A percentile compares a stretch with the other conserved stretches of the same genome.
Conservation (phyloP, 2,797 vertebrate species). For the Chaetophractus vellerosus region DNA sequence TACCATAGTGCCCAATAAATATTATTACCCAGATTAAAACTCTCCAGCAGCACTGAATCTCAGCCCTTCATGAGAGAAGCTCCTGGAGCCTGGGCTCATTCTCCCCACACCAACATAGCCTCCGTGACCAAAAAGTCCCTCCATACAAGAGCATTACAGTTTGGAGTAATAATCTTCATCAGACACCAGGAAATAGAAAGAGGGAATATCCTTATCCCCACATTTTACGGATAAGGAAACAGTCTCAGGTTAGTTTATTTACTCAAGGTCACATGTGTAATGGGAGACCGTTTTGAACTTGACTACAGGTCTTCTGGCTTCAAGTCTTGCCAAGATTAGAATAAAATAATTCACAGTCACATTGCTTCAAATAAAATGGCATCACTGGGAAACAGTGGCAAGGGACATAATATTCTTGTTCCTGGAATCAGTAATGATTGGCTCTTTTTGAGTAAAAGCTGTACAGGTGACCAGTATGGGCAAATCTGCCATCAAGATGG, state of each 20-base stretch:
- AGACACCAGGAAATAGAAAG: neutral
- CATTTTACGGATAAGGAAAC: neutral
- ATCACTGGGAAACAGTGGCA: neutral
- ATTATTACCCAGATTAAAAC: neutral
- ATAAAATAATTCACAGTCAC: neutral
- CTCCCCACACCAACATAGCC: neutral
- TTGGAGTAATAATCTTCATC: neutral
- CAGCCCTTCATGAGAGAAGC: neutral
- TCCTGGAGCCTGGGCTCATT: neutral
- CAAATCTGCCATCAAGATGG: neutral
- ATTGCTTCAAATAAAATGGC: slow-evolving; percentile 17
- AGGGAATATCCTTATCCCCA: neutral
- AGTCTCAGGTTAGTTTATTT: neutral
- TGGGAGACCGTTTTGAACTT: neutral
- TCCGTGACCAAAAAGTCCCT: neutral
- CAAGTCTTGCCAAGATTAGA: slow-evolving; percentile 14
- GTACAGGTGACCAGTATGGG: neutral
- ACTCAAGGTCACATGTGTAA: neutral
- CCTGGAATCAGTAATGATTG: neutral
- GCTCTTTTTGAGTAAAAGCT: neutral
- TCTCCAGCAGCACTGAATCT: neutral
- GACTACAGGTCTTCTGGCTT: neutral
- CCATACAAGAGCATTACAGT: neutral
- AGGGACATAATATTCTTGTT: neutral
- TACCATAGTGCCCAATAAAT: neutral